phyloP scores from a whole-genome alignment of 1,140 invertebrate species.

The Marisa cornuarietis region DNA sequence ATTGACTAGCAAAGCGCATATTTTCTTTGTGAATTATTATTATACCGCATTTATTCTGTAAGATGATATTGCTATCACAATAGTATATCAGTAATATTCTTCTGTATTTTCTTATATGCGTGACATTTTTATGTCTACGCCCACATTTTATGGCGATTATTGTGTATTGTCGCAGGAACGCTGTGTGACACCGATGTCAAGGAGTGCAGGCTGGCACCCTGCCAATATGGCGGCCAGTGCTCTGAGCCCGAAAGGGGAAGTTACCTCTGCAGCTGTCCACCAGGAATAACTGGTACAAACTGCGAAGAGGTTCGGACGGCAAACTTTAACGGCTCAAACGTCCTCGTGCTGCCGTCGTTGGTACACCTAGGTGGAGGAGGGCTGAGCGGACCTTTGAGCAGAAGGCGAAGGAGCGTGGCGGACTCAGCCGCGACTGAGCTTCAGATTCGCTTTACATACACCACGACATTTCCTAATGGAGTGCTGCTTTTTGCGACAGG shows the following conservation, averaged over 20 bases:
- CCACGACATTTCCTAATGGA: conserved; percentile 32
- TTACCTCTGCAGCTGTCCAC: conserved; percentile 37
- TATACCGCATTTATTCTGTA: no score
- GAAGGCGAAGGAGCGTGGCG: conserved; percentile 6
- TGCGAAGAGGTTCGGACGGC: conserved; percentile 50
- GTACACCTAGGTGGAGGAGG: background rate
- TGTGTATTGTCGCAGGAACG: conserved; percentile 27
- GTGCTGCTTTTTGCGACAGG: conserved; percentile 32
- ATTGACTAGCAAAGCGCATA: no score
- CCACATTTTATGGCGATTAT: background rate
- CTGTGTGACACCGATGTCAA: conserved; percentile 45
- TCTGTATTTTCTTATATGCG: no score
- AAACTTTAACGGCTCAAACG: conserved; percentile 28
- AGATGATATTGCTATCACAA: no score
- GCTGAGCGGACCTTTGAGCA: background rate
- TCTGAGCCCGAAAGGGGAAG: conserved; percentile 59
- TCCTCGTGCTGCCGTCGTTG: conserved; percentile 17
- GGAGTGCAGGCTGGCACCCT: conserved; percentile 46
- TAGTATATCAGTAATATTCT: no score
- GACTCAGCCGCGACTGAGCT: background rate
- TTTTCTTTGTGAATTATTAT: no score
- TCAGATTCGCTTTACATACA: conserved; percentile 29
- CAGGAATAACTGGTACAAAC: conserved; percentile 29
- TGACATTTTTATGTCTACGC: no score
- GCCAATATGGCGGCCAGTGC: conserved; percentile 52